These are phyloP conservation scores for Drosophila affinis DNA, from an alignment of 2,888 invertebrate genomes.

Conservation along the genomic window DNA sequence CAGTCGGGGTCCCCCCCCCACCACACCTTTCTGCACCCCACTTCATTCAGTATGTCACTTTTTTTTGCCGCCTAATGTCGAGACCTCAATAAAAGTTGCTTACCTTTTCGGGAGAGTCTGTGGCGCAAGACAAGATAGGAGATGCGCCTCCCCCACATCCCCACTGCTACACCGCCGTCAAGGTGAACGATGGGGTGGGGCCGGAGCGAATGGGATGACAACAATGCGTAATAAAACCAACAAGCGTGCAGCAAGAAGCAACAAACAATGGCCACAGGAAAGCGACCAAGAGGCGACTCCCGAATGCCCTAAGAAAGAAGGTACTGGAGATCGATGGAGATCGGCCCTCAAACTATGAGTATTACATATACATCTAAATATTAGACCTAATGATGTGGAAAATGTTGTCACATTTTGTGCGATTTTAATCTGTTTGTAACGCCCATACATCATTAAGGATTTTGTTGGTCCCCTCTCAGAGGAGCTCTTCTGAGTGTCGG, in stretches of 20 bases:
- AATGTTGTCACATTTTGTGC: too few relatives aligned
- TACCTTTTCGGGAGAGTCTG: slow-evolving; percentile 52
- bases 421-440: not conserved
- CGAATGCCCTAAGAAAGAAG: not conserved
- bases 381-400: too few relatives aligned
- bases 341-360: too few relatives aligned
- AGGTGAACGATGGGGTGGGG: slow-evolving; percentile 3
- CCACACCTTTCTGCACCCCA: not conserved
- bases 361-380: too few relatives aligned
- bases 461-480: too few relatives aligned
- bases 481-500: not conserved
- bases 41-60: slow-evolving; percentile 54
- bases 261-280: slow-evolving; percentile 25
- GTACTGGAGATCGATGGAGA: too few relatives aligned
- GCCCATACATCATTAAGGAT: too few relatives aligned
- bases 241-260: slow-evolving; percentile 42
- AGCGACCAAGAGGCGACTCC: not conserved
- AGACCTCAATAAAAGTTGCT: slow-evolving; percentile 72
- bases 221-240: slow-evolving; percentile 65
- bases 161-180: not conserved
- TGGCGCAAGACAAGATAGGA: slow-evolving; percentile 5
- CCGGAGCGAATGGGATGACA: slow-evolving; percentile 14
- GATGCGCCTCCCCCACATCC: not conserved
- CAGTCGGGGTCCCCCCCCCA: not conserved
- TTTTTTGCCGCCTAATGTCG: slow-evolving; percentile 64